Base-by-base conservation (phyloP, 2,113 vertebrate genomes). In the Nettapus auritus region DNA sequence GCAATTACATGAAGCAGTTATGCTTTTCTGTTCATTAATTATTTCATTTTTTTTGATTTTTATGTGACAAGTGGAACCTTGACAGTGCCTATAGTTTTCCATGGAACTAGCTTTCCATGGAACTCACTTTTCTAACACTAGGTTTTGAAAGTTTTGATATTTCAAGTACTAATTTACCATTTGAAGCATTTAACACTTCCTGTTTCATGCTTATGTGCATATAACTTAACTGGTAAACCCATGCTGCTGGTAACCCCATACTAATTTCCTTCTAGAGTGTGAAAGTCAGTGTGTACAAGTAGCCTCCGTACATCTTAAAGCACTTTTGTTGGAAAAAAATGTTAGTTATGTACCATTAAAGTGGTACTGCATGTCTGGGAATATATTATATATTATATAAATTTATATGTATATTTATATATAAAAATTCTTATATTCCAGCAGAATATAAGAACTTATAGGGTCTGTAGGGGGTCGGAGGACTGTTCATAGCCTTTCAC, bases 391-490 rank as follows among this genome's bases (percentile, higher is more conserved):
- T 48, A 22, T 21, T 21, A 48, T 22, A 48, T 21, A 48, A 11
- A 48, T 48, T 20, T 48, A 48, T 48, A 21, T 48, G 20, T 48
- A 22, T 22, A 48, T 22, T 48, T 48, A 22, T 11, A 48, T 21
- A 48, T 48, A 48, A 21, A 21, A 48, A 48, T 48, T 48, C 46
- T 48, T 21, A 48, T 46, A 46, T 80, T 90, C 26, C 5, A 5
- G 4, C 60, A 23, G 26, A 77, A 59, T 55, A 6, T 28, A 59
- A 64, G 19, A n/a, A 3, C 55, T 59, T 50, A 50, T 23, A 50
- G 22, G 22, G 22, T 23, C 3, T 0, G 0, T 18, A 25, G 11
- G 9, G 33, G 9, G 2, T 40, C 46, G 62, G 56, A 66, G 8
- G 9, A 28, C 1, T 68, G 10, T 2, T 13, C 34, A 2, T 42